Percentiles rank a stretch among this genome's conserved stretches.
phyloP scores from a whole-genome alignment of 2,797 vertebrate genomes.

The Sebastes umbrosus region DNA sequence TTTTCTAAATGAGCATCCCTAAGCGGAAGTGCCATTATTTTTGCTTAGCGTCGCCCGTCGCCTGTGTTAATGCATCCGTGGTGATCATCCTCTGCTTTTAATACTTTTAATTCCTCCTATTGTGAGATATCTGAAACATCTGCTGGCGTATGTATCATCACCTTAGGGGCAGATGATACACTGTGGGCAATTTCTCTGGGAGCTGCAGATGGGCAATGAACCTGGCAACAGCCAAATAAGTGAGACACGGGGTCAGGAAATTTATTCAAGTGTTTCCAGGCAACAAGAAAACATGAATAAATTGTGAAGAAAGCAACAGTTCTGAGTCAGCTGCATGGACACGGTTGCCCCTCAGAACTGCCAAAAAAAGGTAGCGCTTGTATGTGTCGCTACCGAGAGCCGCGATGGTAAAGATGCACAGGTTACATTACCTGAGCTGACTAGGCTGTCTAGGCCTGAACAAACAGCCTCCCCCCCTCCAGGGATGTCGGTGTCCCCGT shows the following conservation, averaged over 20 bases:
- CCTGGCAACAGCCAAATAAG: conserved; percentile 36
- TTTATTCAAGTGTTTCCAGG: conserved; percentile 71
- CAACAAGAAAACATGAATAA: conserved; percentile 67
- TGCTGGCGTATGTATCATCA: conserved; percentile 24
- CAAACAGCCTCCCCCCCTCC: conserved; percentile 46
- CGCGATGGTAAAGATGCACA: conserved; percentile 1
- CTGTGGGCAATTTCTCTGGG: neutral
- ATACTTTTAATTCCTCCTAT: neutral
- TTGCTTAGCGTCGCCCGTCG: no score
- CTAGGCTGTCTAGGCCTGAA: conserved; percentile 41
- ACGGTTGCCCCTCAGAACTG: conserved; percentile 32
- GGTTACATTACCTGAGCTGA: conserved; percentile 29
- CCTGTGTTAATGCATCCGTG: no score
- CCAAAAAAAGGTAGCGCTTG: conserved; percentile 7
- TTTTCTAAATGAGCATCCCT: no score
- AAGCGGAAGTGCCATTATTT: no score
- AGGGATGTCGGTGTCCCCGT: conserved; percentile 53
- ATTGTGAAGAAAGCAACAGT: conserved; percentile 51
- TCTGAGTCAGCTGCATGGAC: conserved; percentile 45
- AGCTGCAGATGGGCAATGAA: conserved; percentile 23
- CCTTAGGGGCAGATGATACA: conserved; percentile 26
- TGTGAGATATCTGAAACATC: neutral
- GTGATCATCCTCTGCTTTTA: neutral
- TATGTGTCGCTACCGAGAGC: neutral
- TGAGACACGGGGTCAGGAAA: conserved; percentile 28